Base-by-base conservation (phyloP, 2,888 invertebrate genomes). In the Mechanitis mazaeus region DNA sequence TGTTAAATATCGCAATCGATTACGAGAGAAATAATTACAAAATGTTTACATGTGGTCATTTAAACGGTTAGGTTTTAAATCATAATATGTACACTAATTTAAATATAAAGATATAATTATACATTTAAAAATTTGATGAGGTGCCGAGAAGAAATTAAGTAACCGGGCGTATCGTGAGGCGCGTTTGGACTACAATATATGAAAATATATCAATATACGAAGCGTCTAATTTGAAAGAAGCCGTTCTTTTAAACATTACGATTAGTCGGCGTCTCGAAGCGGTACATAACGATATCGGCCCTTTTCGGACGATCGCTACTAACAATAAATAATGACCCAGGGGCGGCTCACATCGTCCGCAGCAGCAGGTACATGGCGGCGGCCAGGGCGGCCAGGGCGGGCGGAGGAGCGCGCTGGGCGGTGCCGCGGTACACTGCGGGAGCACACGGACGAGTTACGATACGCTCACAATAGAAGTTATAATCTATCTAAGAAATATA, bases 321-420 rank as follows among this genome's bases (percentile, higher is more conserved):
- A 83, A 78, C 73, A 84, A 88, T 87, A 86, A 87, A 85, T 86
- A 84, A 76, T 75, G 77, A 74, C 56, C 64, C 76, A 83, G 84
- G 53, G 50, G 33, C 45, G 64, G 70, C 79, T 81, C 85, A 87
- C 65, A 85, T 71, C 82, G 80, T 83, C 81, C 89, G 88, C 20
- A 88, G 81, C 60, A 89, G 80, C 3, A 89, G 75, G 65, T 87
- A 89, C 79, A 87, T 87, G 58, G 87, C 69, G 11, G 79, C 69
- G 1, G 86, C 71, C 0, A 20, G 20, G 20, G 20, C 20, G 20
- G 84, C 74, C 1, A 85, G 54, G 2, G 80, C 65, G 2, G 75
- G 69, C 0, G 84, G 76, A 42, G 74, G 71, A 33, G 78, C 72
- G 70, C 82, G 75, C 66, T 77, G 71, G 33, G 78, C 80, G 58